Conservation (phyloP, 2,888 invertebrate species). For the Julus scandinavius region DNA sequence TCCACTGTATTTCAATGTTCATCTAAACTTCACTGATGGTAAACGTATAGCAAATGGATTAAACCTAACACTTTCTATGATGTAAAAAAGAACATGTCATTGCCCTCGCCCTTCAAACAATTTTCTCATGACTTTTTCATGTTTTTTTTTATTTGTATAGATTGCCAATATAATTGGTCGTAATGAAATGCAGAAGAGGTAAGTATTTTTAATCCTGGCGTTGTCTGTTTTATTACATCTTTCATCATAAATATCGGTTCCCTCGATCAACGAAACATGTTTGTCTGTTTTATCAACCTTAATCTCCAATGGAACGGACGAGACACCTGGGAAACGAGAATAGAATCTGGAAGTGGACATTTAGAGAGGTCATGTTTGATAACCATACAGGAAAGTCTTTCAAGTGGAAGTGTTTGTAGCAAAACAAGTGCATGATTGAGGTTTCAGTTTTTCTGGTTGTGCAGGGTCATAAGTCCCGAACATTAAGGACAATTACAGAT, state of each 20-base stretch:
- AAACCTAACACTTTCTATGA: background rate
- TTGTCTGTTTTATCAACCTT: background rate
- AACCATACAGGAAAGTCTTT: background rate
- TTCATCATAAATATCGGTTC: conserved; percentile 10
- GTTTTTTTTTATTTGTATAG: background rate
- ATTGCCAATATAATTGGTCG: conserved; percentile 10
- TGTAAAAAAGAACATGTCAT: background rate
- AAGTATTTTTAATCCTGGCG: background rate
- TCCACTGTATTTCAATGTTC: background rate
- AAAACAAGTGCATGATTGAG: background rate
- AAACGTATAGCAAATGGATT: no score
- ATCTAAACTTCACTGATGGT: background rate
- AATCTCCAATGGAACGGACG: background rate
- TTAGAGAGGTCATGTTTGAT: conserved; percentile 4
- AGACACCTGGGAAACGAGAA: conserved; percentile 20
- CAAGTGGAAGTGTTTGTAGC: background rate
- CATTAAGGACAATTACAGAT: background rate
- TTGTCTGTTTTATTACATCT: background rate
- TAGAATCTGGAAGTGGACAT: background rate
- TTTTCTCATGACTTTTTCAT: background rate
- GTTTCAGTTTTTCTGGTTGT: background rate
- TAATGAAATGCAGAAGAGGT: background rate
- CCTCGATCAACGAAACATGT: background rate
- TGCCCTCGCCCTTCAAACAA: background rate
- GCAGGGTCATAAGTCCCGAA: background rate